Conservation (phyloP, 2,113 vertebrate genomes). For the Nannospalax galili region DNA sequence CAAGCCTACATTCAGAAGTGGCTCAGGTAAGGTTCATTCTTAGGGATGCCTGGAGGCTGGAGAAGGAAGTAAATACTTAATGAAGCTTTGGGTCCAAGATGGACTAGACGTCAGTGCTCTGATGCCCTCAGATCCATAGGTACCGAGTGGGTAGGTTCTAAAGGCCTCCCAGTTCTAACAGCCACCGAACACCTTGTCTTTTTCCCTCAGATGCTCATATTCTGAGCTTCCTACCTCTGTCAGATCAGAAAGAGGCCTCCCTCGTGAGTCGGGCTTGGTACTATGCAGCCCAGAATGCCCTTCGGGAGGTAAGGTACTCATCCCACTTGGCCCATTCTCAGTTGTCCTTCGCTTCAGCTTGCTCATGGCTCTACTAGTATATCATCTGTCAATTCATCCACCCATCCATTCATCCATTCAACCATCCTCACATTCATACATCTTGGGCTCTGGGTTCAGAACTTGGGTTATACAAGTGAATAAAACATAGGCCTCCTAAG, state of each 20-base stretch:
- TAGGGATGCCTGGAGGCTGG: background rate
- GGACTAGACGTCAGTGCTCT: background rate
- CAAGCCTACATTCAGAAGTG: background rate
- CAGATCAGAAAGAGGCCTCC: constrained; percentile 91
- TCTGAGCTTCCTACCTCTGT: constrained; percentile 88
- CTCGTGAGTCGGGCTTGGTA: constrained; percentile 90
- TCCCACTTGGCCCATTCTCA: background rate
- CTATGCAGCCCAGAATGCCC: constrained; percentile 87
- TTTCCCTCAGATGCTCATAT: constrained; percentile 88
- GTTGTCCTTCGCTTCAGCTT: constrained; percentile 11
- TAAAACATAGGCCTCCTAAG: background rate
- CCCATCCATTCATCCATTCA: background rate
- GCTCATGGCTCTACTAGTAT: background rate
- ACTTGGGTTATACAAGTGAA: background rate
- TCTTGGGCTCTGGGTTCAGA: background rate
- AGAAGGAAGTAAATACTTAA: background rate
- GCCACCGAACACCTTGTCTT: constrained; percentile 55
- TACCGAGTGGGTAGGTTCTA: background rate
- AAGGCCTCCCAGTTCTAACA: constrained; percentile 47
- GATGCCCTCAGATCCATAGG: background rate
- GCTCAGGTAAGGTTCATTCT: constrained; percentile 30
- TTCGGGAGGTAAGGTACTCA: constrained; percentile 86
- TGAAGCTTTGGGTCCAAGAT: background rate
- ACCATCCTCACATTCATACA: background rate
- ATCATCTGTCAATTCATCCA: background rate